A percentile compares a stretch with the other conserved stretches of the same genome.
Conservation (phyloP, 2,797 vertebrate species). For the Zalophus californianus region DNA sequence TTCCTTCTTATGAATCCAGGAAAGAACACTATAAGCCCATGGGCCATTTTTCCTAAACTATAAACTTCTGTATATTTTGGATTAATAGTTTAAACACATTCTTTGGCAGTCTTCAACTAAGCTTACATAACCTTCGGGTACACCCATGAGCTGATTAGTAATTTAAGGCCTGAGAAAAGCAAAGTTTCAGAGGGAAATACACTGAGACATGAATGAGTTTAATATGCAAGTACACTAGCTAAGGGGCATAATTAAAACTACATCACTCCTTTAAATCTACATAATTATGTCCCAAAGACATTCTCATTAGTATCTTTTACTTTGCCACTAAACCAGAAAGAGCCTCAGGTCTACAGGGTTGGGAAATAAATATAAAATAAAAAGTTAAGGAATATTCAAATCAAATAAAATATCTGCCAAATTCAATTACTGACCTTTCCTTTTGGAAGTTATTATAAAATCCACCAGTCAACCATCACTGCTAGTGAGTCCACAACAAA, state of each 20-base stretch:
- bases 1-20: background rate
- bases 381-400: conserved; percentile 60
- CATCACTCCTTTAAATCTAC: conserved; percentile 85
- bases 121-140: conserved; percentile 79
- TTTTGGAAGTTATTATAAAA: conserved; percentile 52
- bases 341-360: conserved; percentile 70
- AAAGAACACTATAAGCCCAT: conserved; percentile 3
- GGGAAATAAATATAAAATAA: conserved; percentile 69
- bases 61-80: conserved; percentile 66
- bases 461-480: background rate
- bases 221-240: conserved; percentile 82
- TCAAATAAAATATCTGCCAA: conserved; percentile 70
- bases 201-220: conserved; percentile 78
- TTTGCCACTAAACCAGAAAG: conserved; percentile 75
- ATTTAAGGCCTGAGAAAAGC: conserved; percentile 80
- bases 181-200: conserved; percentile 81
- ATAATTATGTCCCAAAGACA: conserved; percentile 86
- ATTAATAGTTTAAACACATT: conserved; percentile 73
- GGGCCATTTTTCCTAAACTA: conserved; percentile 48
- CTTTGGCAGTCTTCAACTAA: conserved; percentile 75
- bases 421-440: conserved; percentile 53
- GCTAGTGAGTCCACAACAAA: conserved; percentile 41
- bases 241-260: conserved; percentile 86
- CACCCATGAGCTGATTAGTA: conserved; percentile 71
- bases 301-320: conserved; percentile 81